A percentile compares a stretch with the other conserved stretches of the same genome.
These are phyloP conservation scores for Hyles lineata DNA, from an alignment of 2,888 invertebrate genomes.

Conservation along the genomic window DNA sequence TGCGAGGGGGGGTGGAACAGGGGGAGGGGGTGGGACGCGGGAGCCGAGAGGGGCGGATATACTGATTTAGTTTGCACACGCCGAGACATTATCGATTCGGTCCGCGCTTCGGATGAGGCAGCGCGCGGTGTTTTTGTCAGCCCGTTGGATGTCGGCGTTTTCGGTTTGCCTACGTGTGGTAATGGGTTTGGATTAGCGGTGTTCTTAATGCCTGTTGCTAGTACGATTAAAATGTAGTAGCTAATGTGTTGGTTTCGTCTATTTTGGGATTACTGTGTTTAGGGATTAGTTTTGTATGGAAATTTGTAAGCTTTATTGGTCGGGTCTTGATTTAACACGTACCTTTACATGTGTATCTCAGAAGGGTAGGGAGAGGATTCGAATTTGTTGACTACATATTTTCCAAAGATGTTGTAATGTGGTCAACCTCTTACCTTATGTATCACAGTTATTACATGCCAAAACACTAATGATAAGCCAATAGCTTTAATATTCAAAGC, in stretches of 20 bases:
- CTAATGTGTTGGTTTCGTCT: background rate
- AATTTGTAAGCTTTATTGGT: background rate
- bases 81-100: constrained; percentile 67
- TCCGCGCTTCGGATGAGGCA: constrained; percentile 37
- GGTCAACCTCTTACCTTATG: too few species aligned
- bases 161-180: constrained; percentile 13
- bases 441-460: too few species aligned
- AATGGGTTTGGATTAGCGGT: constrained; percentile 24
- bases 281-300: background rate
- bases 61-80: constrained; percentile 56
- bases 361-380: too few species aligned
- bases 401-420: too few species aligned
- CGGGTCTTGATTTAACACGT: too few species aligned
- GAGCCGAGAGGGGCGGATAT: constrained; percentile 25
- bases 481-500: too few species aligned
- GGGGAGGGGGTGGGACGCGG: background rate
- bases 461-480: too few species aligned
- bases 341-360: too few species aligned
- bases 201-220: constrained; percentile 8
- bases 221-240: background rate
- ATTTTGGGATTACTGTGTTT: background rate
- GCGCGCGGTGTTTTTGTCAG: constrained; percentile 24
- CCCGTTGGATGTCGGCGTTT: constrained; percentile 12
- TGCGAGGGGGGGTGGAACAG: background rate
- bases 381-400: too few species aligned